Conservation (phyloP, 92 coral and sea anemone species). For the Metridium senile region DNA sequence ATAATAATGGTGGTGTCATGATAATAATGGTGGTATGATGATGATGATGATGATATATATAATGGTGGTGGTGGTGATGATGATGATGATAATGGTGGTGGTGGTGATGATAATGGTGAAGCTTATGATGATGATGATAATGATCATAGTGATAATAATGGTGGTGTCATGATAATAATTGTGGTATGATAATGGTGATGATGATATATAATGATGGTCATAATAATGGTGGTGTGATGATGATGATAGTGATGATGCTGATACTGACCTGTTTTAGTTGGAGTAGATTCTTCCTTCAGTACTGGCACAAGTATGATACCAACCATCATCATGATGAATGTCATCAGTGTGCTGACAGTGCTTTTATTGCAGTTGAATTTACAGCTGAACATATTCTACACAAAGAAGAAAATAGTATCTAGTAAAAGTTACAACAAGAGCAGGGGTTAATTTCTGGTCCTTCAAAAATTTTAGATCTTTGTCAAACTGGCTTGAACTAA, state of each 20-base stretch:
- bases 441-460: neutral
- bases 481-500: too few species aligned
- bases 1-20: too few species aligned
- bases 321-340: conserved; percentile 56
- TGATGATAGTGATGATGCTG: neutral
- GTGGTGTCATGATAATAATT: neutral
- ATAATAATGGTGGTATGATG: neutral
- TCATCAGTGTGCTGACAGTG: conserved; percentile 50
- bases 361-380: conserved; percentile 22
- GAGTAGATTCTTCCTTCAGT: conserved; percentile 23
- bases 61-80: neutral
- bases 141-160: neutral
- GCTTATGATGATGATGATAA: neutral
- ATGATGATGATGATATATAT: neutral
- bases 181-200: neutral
- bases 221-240: too few species aligned
- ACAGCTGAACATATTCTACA: conserved; percentile 3
- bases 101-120: neutral
- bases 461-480: too few species aligned
- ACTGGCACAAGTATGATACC: conserved; percentile 58
- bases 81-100: neutral
- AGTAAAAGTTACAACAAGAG: neutral
- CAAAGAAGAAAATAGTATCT: neutral
- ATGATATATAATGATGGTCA: neutral
- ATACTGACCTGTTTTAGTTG: conserved; percentile 30